Base-by-base conservation (phyloP, 64 coral and sea anemone genomes). In the Porites lutea region DNA sequence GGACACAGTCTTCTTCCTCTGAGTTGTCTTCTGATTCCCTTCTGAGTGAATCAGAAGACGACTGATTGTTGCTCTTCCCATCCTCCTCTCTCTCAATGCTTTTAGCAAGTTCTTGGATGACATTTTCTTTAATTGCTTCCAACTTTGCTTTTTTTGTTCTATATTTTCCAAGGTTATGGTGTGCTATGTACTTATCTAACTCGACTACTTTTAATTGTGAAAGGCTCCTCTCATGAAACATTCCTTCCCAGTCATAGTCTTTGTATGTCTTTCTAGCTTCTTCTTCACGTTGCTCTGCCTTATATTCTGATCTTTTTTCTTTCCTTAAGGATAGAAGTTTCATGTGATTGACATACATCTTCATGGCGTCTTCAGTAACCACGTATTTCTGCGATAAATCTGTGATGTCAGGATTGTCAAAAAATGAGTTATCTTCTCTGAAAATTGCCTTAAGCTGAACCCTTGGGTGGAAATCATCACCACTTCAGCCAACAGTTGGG, bases 171-270 rank as follows among this genome's bases (percentile, higher is more conserved):
- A 91, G 77, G 18, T 82, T 82, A 82, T 82, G 89, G 78, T 91
- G 89, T 83, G 79, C 2, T 63, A 91, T 83, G 52, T 91, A 83
- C 79, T 91, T 83, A 47, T 83, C 89, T 90, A 90, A 79, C 74
- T 90, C 75, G 13, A 79, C 46, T 67, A 79, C 75, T 68, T 90
- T 79, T 90, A 80, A 90, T 64, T 90, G 48, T 90, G 75, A 90
- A 51, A 90, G 88, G 62, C 76, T 90, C 75, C 88, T 79, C 52
- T 90, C 62, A 79, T 79, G 59, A 90, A 90, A 90, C 58, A 87
- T 72, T 83, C 55, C 52, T 83, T 55, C 52, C 79, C 83, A 87
- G 64, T 87, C 66, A 79, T 90, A 88, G 75, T 90, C 75, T 90
- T 14, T 75, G 51, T 89, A 89, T 58, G 74, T 89, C 87, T 89